These are phyloP conservation scores for Pteruthius melanotis DNA, from an alignment of 2,113 vertebrate genomes.

Conservation along the genomic window DNA sequence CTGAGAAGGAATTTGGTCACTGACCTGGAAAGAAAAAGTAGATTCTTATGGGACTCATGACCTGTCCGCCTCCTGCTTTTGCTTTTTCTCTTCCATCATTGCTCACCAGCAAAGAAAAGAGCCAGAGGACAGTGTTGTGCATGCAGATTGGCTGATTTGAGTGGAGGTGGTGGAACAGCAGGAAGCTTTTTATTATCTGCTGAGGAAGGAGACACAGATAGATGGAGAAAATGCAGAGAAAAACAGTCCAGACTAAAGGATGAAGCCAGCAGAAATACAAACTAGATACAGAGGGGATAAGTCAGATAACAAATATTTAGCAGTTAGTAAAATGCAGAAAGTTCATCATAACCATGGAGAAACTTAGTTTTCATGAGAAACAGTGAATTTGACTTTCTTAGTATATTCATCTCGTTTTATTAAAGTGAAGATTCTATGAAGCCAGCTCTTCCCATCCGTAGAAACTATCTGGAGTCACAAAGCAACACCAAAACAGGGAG, in stretches of 20 bases:
- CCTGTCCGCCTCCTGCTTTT: background rate
- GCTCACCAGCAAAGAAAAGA: conserved; percentile 13
- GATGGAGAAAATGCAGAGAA: background rate
- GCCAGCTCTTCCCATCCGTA: background rate
- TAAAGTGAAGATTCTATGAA: background rate
- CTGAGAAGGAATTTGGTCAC: background rate
- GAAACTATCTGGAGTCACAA: background rate
- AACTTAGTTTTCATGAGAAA: background rate
- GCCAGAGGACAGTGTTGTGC: background rate
- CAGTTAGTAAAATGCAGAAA: background rate
- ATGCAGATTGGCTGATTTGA: conserved; percentile 1
- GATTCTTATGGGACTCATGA: conserved; percentile 3
- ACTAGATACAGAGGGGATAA: background rate
- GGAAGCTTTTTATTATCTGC: conserved; percentile 40
- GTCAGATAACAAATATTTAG: background rate
- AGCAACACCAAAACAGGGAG: background rate
- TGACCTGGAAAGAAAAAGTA: conserved; percentile 40
- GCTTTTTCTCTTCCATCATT: background rate
- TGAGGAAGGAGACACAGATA: background rate
- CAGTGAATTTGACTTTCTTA: background rate
- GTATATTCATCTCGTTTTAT: background rate
- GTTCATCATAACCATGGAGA: background rate
- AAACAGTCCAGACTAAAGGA: background rate
- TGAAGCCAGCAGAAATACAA: background rate
- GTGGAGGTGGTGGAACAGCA: conserved; percentile 19